A percentile compares a stretch with the other conserved stretches of the same genome.
Conservation (phyloP, 2,113 vertebrate species). For the Hemicordylus capensis region DNA sequence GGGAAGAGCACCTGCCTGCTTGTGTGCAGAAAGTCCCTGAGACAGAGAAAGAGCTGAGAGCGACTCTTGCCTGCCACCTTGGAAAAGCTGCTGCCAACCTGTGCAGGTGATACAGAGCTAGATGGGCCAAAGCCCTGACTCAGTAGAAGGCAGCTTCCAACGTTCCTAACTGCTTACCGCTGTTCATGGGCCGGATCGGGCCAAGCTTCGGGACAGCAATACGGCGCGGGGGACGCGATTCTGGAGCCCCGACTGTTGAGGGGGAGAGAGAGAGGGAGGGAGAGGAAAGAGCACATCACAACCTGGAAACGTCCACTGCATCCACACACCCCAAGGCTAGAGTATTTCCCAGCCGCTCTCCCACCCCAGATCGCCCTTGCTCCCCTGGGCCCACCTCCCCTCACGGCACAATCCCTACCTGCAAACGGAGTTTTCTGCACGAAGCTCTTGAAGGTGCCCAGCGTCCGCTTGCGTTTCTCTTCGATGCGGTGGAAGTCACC, state of each 20-base stretch:
- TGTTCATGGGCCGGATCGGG: not conserved
- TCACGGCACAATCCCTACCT: slow-evolving; percentile 44
- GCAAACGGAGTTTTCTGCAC: slow-evolving; percentile 73
- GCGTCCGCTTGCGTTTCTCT: slow-evolving; percentile 74
- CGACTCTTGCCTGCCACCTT: no score
- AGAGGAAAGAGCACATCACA: not conserved
- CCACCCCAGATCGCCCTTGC: not conserved
- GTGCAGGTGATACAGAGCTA: no score
- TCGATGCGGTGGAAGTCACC: slow-evolving; percentile 75
- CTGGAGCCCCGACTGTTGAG: slow-evolving; percentile 48
- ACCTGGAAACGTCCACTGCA: not conserved
- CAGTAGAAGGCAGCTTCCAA: no score
- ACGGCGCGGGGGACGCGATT: slow-evolving; percentile 59
- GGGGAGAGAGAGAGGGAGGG: not conserved
- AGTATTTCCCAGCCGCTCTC: no score
- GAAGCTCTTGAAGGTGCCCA: slow-evolving; percentile 71
- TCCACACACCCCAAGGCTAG: no score
- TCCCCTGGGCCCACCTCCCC: not conserved
- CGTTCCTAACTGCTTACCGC: not conserved
- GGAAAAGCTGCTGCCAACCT: no score
- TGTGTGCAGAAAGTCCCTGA: no score
- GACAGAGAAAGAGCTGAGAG: no score
- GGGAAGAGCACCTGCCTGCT: no score
- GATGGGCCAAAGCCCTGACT: no score
- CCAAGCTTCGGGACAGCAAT: slow-evolving; percentile 72